Percentiles rank a stretch among this genome's conserved stretches.
These are phyloP conservation scores for Muricea muricata DNA, from an alignment of 92 coral and sea anemone species.

Conservation along the genomic window DNA sequence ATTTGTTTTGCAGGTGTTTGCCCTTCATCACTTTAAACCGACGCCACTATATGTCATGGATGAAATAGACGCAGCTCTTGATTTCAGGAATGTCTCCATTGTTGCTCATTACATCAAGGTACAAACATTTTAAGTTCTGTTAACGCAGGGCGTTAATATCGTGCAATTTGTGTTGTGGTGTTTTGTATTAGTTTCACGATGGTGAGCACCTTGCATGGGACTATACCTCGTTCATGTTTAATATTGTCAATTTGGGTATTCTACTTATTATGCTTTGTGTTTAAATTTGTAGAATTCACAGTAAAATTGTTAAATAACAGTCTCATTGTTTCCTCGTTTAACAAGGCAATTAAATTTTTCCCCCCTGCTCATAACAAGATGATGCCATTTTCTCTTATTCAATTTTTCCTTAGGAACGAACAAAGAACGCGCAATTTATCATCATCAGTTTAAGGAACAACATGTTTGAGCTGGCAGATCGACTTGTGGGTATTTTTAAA, in stretches of 20 bases:
- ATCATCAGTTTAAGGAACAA: constrained; percentile 96
- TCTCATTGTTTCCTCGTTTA: no score
- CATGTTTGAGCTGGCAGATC: constrained; percentile 98
- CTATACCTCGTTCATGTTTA: no score
- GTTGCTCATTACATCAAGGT: constrained; percentile 99
- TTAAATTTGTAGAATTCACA: no score
- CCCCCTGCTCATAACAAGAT: no score
- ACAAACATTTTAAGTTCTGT: background rate
- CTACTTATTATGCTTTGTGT: no score
- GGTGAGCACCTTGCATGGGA: no score
- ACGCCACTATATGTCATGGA: constrained; percentile 98
- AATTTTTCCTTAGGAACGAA: constrained; percentile 76
- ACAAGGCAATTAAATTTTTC: no score
- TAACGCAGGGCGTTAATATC: no score
- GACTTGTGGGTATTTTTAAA: constrained; percentile 91
- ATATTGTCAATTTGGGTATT: no score
- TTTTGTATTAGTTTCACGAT: no score
- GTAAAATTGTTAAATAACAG: no score
- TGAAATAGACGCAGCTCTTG: constrained; percentile 98
- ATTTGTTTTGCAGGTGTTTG: constrained; percentile 75
- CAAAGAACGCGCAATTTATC: constrained; percentile 97
- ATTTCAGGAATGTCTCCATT: constrained; percentile 95
- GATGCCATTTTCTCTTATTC: background rate
- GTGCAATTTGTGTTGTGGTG: no score
- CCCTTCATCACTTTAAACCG: constrained; percentile 96